Evolutionary conservation across 2,797 vertebrate genomes (phyloP).

Genomic region (Myiotriccus ornatus): DNA sequence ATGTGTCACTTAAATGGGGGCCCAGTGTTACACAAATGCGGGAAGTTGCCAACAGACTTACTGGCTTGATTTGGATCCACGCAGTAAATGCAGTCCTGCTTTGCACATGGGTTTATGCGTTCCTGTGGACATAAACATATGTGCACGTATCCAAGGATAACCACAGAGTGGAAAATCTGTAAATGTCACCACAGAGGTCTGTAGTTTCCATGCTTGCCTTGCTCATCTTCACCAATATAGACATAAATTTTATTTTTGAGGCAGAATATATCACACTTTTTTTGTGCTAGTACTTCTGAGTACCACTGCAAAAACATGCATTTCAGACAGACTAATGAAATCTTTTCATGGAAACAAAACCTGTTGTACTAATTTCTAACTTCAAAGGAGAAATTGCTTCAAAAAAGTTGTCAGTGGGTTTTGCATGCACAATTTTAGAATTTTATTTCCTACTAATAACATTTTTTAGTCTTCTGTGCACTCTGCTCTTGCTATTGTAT

Average conservation of each 20-base stretch:
- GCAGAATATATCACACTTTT: not conserved
- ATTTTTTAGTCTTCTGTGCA: not conserved
- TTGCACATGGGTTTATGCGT: not conserved
- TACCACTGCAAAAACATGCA: slow-evolving; percentile 17
- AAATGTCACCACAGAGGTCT: not conserved
- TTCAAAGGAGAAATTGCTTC: not conserved
- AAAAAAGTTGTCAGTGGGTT: not conserved
- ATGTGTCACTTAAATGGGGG: not conserved
- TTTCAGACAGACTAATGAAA: not conserved
- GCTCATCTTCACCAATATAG: not conserved
- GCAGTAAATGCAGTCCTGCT: not conserved
- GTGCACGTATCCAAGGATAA: not conserved
- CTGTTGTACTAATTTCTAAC: not conserved
- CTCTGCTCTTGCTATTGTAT: not conserved
- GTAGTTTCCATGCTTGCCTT: not conserved
- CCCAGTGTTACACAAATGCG: not conserved
- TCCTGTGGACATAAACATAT: not conserved
- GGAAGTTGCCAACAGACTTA: not conserved
- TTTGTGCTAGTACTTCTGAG: slow-evolving; percentile 28
- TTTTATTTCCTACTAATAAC: not conserved
- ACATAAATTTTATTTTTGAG: not conserved
- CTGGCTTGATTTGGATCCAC: not conserved
- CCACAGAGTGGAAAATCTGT: not conserved
- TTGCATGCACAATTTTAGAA: not conserved
- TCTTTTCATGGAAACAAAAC: not conserved